Evolutionary conservation across 2,888 invertebrate species (phyloP), one percentile per base, ranked within the genome.

Genomic region (Vannuccia rotundouncinata): DNA sequence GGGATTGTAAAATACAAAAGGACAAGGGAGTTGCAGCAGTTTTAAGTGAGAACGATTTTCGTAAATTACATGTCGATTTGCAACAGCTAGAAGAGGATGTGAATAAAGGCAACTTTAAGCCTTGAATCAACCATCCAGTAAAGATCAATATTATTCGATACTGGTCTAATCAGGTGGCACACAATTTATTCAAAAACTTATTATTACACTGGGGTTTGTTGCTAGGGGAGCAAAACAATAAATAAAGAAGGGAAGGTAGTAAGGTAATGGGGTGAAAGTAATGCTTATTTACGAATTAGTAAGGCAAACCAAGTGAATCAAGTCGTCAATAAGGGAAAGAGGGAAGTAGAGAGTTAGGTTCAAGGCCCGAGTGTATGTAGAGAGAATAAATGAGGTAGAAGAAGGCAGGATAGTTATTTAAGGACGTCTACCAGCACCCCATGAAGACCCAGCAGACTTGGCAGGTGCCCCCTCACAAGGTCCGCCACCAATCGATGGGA

Each of bases 401-500:
- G 10, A 45, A 45, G 45, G 25, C 5, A 10, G 74, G 74, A 5
- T 5, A 10, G 27, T 27, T 10, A n/a, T 22, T 5, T 5, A 5
- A 27, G 74, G 74, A 73, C 74, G 74, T 27, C 17, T 45, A 17
- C 45, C 45, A 45, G 45, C 45, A 45, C 45, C 45, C 45, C 45
- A 45, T 5, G 45, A 45, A 5, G 45, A 45, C 10, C 45, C 45
- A 17, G 17, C 5, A 45, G 45, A 45, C 45, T 45, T 5, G 45
- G 45, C 17, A 17, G 5, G 10, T 10, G 45, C 77, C 25, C 45
- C 45, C 25, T 77, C 59, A n/a, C n/a, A n/a, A n/a, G n/a, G n/a
- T n/a, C n/a, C n/a, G 30, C 59, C 78, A 78, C 59, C 78, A 29
- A 78, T 78, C 22, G 2, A 59, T 22, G 78, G 78, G 74, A 78